A percentile compares a stretch with the other conserved stretches of the same genome.
Evolutionary conservation across 2,888 invertebrate genomes (phyloP).

Genomic region (Drosophila barbarae): DNA sequence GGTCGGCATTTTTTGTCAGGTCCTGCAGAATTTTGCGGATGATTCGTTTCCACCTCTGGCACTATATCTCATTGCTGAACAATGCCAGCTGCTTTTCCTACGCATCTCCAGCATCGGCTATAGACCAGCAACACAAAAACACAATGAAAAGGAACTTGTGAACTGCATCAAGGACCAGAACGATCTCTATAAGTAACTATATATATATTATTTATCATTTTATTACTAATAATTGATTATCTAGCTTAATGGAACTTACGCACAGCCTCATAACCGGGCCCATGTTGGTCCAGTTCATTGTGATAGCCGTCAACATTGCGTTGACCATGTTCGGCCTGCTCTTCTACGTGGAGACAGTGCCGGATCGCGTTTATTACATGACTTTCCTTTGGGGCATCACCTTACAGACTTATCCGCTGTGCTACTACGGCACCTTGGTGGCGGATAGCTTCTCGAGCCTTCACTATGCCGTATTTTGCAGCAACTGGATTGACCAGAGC

Average conservation of each 20-base stretch:
- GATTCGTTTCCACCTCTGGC: conserved; percentile 52
- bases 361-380: conserved; percentile 29
- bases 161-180: conserved; percentile 58
- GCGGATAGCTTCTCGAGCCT: conserved; percentile 34
- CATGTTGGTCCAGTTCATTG: conserved; percentile 55
- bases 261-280: conserved; percentile 49
- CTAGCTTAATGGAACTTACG: conserved; percentile 41
- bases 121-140: conserved; percentile 3
- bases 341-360: conserved; percentile 43
- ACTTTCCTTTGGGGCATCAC: conserved; percentile 28
- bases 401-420: conserved; percentile 51
- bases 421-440: conserved; percentile 50
- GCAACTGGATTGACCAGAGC: conserved; percentile 62
- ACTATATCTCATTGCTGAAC: conserved; percentile 39
- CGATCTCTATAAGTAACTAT: conserved; percentile 45
- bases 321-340: conserved; percentile 36
- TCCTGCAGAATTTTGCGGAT: conserved; percentile 43
- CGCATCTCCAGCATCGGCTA: conserved; percentile 54
- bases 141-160: conserved; percentile 47
- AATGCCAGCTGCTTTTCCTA: conserved; percentile 44
- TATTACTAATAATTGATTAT: neutral
- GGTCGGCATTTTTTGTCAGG: conserved; percentile 4
- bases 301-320: conserved; percentile 46
- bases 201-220: neutral
- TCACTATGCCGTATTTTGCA: conserved; percentile 47